phyloP scores from a whole-genome alignment of 35 echinoderm and acorn worm species.

The Lytechinus variegatus region DNA sequence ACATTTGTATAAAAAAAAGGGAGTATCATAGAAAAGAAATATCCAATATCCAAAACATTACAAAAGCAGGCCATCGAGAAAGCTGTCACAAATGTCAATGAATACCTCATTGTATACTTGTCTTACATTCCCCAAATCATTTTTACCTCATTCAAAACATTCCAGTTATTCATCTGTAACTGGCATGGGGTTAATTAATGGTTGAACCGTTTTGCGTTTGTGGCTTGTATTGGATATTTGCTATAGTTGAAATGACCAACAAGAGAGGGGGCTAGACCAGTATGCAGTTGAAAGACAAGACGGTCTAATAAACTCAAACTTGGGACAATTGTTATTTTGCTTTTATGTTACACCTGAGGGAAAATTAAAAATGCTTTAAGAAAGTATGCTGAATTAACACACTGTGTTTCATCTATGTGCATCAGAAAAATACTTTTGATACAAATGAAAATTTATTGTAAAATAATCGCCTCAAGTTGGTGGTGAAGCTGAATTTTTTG shows the following conservation, averaged over 20 bases:
- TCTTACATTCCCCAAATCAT: background rate
- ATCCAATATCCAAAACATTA: background rate
- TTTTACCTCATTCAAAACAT: background rate
- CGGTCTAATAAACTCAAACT: background rate
- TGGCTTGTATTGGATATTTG: background rate
- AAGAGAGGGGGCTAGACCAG: conserved; percentile 40
- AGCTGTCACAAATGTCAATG: background rate
- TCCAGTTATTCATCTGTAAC: background rate
- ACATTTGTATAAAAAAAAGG: background rate
- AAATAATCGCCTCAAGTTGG: too few relatives aligned
- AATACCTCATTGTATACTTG: background rate
- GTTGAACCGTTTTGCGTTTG: background rate
- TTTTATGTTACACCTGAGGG: too few relatives aligned
- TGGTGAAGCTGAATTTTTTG: too few relatives aligned
- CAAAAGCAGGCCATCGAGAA: background rate
- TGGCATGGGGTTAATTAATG: background rate
- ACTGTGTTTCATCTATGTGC: too few relatives aligned
- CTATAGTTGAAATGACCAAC: background rate
- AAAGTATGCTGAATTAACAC: too few relatives aligned
- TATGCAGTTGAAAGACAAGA: conserved; percentile 19
- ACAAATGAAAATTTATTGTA: too few relatives aligned
- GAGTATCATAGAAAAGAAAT: background rate
- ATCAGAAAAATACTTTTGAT: too few relatives aligned
- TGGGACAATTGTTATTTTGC: too few relatives aligned
- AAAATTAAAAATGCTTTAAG: too few relatives aligned